Percentiles rank a stretch among this genome's conserved stretches.
Evolutionary conservation across 2,113 vertebrate species (phyloP).

Genomic region (Centropus bengalensis): DNA sequence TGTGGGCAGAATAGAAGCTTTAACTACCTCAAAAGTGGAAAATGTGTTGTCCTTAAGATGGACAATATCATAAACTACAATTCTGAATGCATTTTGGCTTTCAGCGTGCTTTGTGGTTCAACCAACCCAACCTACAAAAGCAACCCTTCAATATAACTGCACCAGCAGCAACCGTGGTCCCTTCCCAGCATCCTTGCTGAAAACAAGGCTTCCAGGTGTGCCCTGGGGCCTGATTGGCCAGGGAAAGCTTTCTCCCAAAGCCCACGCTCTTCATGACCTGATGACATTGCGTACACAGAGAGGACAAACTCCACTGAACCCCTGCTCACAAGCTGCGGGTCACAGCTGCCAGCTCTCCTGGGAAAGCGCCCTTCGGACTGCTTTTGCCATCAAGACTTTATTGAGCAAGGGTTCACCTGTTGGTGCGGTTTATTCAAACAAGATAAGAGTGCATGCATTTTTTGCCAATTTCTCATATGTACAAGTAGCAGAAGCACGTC

Average conservation of each 20-base stretch:
- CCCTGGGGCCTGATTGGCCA: not conserved
- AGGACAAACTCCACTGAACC: not conserved
- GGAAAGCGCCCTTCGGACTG: not conserved
- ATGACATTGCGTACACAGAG: not conserved
- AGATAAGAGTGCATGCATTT: accelerated
- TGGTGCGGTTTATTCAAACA: accelerated
- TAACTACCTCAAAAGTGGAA: not conserved
- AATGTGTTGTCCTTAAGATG: not conserved
- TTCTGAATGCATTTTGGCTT: not conserved
- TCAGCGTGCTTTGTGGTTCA: not conserved
- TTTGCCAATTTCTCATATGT: not conserved
- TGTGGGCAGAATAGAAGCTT: not conserved
- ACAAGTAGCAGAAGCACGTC: not conserved
- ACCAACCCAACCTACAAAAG: not conserved
- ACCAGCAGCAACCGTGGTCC: not conserved
- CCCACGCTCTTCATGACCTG: not conserved
- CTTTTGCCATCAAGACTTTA: not conserved
- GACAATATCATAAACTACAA: not conserved
- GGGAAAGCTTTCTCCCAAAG: not conserved
- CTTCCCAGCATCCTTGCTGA: not conserved
- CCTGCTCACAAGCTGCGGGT: not conserved
- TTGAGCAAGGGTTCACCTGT: not conserved
- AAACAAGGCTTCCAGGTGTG: not conserved
- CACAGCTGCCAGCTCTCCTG: not conserved
- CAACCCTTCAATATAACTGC: not conserved